These are phyloP conservation scores for Gymnoscelis rufifasciata DNA, from an alignment of 2,888 invertebrate genomes.

Conservation along the genomic window DNA sequence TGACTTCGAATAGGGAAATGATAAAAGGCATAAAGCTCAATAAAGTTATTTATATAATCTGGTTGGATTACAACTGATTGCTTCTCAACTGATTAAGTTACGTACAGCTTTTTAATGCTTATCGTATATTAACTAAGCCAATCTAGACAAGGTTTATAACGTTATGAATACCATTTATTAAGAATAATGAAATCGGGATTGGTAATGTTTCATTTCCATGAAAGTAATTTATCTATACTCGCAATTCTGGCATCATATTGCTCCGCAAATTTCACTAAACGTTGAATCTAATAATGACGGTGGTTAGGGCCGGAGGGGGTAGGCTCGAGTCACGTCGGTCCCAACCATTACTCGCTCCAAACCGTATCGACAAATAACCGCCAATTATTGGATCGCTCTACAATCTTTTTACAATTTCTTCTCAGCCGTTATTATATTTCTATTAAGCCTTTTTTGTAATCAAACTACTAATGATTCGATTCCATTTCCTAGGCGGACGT, in stretches of 20 bases:
- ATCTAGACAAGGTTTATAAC: no score
- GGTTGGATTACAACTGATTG: no score
- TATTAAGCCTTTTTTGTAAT: slow-evolving; percentile 80
- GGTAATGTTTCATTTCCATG: not conserved
- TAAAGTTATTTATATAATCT: no score
- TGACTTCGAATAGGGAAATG: no score
- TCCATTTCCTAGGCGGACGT: slow-evolving; percentile 79
- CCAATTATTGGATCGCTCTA: slow-evolving; percentile 78
- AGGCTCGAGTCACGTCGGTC: slow-evolving; percentile 70
- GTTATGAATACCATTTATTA: no score
- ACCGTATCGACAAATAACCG: slow-evolving; percentile 79
- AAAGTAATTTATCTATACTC: slow-evolving; percentile 8
- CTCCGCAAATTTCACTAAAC: slow-evolving; percentile 60
- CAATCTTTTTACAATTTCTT: slow-evolving; percentile 80
- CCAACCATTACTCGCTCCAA: slow-evolving; percentile 75
- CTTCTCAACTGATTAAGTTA: no score
- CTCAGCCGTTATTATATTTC: slow-evolving; percentile 78
- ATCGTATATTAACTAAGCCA: no score
- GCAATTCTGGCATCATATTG: slow-evolving; percentile 27
- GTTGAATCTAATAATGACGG: slow-evolving; percentile 40
- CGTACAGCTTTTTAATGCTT: no score
- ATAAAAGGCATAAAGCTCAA: no score
- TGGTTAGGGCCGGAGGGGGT: slow-evolving; percentile 34
- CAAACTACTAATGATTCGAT: slow-evolving; percentile 80
- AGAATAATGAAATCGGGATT: no score